These are phyloP conservation scores for Caenorhabditis uteleia DNA, from an alignment of 2,888 invertebrate genomes.

Conservation along the genomic window DNA sequence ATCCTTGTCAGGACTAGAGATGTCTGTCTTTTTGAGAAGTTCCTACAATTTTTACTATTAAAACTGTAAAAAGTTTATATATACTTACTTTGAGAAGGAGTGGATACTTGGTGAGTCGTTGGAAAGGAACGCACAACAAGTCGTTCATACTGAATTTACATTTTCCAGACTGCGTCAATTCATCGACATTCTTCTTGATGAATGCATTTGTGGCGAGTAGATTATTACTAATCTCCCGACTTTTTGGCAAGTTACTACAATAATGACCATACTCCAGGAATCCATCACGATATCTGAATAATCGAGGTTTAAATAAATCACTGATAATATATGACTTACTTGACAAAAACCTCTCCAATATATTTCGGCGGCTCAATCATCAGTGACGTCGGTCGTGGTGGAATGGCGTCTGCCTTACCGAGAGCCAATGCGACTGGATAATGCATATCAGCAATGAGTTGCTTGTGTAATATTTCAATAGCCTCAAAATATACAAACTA, in stretches of 20 bases:
- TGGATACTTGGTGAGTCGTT: constrained; percentile 95
- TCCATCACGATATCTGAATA: constrained; percentile 80
- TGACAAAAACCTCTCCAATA: constrained; percentile 85
- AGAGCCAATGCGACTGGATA: constrained; percentile 48
- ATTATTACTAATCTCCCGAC: constrained; percentile 78
- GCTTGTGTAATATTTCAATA: constrained; percentile 42
- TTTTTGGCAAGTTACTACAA: constrained; percentile 88
- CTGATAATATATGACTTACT: constrained; percentile 31
- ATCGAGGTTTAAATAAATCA: background rate
- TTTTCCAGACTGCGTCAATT: constrained; percentile 85
- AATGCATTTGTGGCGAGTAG: constrained; percentile 11
- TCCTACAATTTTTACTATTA: constrained; percentile 65
- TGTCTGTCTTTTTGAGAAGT: constrained; percentile 72
- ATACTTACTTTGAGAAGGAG: constrained; percentile 80
- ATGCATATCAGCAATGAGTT: constrained; percentile 49
- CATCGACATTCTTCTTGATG: constrained; percentile 74
- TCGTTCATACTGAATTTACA: constrained; percentile 89
- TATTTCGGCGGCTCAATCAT: constrained; percentile 3
- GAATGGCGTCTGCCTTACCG: constrained; percentile 15
- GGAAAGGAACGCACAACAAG: constrained; percentile 96
- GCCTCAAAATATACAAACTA: constrained; percentile 26
- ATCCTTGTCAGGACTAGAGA: constrained; percentile 82
- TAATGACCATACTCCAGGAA: constrained; percentile 93
- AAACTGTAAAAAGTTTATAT: constrained; percentile 3
- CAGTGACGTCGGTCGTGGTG: constrained; percentile 30